Evolutionary conservation across 2,888 invertebrate species (phyloP).

Genomic region (Agrotis exclamationis): DNA sequence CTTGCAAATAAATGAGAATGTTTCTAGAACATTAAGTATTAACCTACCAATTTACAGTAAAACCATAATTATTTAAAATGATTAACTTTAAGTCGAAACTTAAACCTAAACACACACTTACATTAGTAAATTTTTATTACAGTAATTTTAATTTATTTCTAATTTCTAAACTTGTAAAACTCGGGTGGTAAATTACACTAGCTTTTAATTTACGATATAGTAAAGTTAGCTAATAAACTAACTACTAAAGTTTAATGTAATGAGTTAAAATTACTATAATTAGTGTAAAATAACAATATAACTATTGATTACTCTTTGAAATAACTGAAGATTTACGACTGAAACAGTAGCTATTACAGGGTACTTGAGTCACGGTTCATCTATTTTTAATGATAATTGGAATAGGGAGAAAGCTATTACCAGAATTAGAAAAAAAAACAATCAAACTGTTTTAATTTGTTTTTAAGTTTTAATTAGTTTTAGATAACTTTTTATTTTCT

Average conservation of each 20-base stretch:
- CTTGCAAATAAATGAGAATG: background rate
- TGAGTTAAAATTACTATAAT: constrained; percentile 27
- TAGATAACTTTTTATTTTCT: too few species aligned
- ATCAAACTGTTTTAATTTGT: background rate
- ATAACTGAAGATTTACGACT: constrained; percentile 40
- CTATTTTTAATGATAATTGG: constrained; percentile 37
- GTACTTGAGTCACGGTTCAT: constrained; percentile 27
- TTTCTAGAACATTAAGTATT: background rate
- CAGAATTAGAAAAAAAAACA: background rate
- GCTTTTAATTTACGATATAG: background rate
- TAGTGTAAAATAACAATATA: constrained; percentile 49
- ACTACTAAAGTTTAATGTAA: constrained; percentile 7
- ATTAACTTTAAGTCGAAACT: background rate
- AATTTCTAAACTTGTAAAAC: constrained; percentile 15
- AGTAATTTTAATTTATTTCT: background rate
- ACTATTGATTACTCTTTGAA: constrained; percentile 22
- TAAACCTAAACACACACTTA: too few species aligned
- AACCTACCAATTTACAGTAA: background rate
- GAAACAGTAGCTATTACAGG: constrained; percentile 17
- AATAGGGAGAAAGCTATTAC: constrained; percentile 1
- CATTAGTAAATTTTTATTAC: background rate
- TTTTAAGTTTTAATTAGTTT: background rate
- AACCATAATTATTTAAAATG: background rate
- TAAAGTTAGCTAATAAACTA: constrained; percentile 4
- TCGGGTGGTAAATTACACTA: constrained; percentile 9